phyloP scores from a whole-genome alignment of 2,113 vertebrate species.

The Himantopus leucocephalus region DNA sequence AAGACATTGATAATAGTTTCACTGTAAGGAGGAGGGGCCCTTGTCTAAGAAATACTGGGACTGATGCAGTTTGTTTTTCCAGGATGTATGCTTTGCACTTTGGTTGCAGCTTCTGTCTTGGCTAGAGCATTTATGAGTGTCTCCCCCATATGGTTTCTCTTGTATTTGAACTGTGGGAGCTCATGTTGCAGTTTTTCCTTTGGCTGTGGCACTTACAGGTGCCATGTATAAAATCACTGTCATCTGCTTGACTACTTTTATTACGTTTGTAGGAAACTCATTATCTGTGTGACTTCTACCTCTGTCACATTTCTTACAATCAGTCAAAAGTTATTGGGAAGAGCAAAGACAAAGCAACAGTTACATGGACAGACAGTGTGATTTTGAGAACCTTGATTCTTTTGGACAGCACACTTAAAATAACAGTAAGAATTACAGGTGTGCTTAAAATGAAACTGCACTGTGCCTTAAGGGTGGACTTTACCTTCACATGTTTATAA shows the following conservation, averaged over 20 bases:
- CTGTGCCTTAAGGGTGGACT: not conserved
- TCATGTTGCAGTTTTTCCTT: not conserved
- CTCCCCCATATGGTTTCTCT: not conserved
- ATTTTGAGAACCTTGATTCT: not conserved
- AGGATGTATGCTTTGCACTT: not conserved
- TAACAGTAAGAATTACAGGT: not conserved
- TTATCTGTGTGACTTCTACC: not conserved
- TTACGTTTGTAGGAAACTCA: not conserved
- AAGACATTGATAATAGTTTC: not conserved
- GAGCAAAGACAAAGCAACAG: not conserved
- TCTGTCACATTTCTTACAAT: not conserved
- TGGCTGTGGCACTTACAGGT: not conserved
- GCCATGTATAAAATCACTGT: not conserved
- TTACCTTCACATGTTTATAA: not conserved
- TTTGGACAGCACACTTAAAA: not conserved
- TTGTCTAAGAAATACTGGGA: not conserved
- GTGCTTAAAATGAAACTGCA: not conserved
- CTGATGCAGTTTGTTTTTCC: not conserved
- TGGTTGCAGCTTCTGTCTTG: not conserved
- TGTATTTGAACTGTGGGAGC: not conserved
- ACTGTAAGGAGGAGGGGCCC: not conserved
- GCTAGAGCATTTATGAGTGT: not conserved
- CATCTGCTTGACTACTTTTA: not conserved
- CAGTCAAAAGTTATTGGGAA: not conserved
- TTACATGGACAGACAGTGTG: not conserved